These are phyloP conservation scores for Epizoanthus illoricatus DNA, from an alignment of 92 coral and sea anemone genomes.

Conservation along the genomic window DNA sequence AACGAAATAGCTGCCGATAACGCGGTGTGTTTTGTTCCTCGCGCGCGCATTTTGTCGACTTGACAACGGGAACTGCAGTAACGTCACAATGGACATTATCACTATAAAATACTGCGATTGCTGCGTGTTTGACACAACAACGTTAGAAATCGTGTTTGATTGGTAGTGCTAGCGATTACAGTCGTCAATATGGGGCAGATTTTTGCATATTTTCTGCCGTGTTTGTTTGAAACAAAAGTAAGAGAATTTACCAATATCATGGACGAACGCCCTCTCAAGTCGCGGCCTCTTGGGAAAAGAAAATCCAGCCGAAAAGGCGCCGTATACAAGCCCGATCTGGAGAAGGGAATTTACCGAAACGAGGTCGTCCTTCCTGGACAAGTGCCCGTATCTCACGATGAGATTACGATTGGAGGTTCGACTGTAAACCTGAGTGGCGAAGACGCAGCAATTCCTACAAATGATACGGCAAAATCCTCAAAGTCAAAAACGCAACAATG, in stretches of 20 bases:
- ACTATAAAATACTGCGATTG: too few relatives aligned
- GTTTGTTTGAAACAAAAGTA: background rate
- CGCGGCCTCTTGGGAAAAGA: background rate
- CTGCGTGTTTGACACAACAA: background rate
- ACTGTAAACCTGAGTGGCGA: too few relatives aligned
- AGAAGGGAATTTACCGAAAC: too few relatives aligned
- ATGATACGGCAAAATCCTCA: background rate
- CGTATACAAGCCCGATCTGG: background rate
- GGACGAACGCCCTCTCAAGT: background rate
- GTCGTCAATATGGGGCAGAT: conserved; percentile 18
- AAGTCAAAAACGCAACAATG: background rate
- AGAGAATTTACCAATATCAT: background rate
- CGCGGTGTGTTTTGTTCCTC: too few relatives aligned
- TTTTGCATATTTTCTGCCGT: conserved; percentile 5
- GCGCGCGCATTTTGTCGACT: background rate
- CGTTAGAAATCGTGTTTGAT: background rate
- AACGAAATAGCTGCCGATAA: too few relatives aligned
- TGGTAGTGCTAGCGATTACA: background rate
- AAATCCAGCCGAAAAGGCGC: conserved; percentile 24
- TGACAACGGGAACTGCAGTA: background rate
- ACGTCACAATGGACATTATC: background rate
- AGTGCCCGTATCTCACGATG: background rate
- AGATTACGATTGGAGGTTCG: background rate
- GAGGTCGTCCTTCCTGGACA: conserved; percentile 5
- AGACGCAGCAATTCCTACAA: background rate